Evolutionary conservation across 1,140 invertebrate genomes (phyloP).

Genomic region (Oryctes rhinoceros): DNA sequence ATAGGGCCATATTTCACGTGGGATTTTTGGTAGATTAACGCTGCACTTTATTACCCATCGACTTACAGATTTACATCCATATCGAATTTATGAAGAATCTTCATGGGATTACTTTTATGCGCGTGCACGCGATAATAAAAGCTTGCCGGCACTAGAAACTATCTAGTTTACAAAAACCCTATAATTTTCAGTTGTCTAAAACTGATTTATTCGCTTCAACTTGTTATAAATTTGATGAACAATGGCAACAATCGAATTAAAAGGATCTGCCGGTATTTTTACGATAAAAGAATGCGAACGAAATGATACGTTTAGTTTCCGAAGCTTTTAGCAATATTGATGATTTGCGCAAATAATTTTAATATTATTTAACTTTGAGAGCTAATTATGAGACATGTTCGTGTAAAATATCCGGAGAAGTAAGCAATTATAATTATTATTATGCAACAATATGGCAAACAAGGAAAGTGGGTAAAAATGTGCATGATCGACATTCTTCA

Average conservation of each 20-base stretch:
- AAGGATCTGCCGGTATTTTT: too few species aligned
- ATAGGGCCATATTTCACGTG: constrained; percentile 3
- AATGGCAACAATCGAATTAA: neutral
- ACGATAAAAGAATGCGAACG: too few species aligned
- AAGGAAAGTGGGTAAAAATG: too few species aligned
- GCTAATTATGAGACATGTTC: too few species aligned
- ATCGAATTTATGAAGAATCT: constrained; percentile 12
- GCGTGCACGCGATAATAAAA: constrained; percentile 1
- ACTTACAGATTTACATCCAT: constrained; percentile 18
- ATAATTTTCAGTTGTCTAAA: neutral
- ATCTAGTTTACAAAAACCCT: neutral
- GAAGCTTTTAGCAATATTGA: too few species aligned
- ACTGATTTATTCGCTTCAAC: neutral
- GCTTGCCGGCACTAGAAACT: neutral
- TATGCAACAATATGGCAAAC: too few species aligned
- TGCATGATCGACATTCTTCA: too few species aligned
- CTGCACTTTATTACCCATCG: constrained; percentile 21
- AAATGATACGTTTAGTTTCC: too few species aligned
- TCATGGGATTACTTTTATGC: neutral
- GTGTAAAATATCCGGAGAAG: too few species aligned
- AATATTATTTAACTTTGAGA: too few species aligned
- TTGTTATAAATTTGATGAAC: neutral
- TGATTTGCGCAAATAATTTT: too few species aligned
- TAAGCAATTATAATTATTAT: too few species aligned
- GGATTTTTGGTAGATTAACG: constrained; percentile 22